These are phyloP conservation scores for Himalopsyche kuldschensis DNA, from an alignment of 2,888 invertebrate species.

Conservation along the genomic window DNA sequence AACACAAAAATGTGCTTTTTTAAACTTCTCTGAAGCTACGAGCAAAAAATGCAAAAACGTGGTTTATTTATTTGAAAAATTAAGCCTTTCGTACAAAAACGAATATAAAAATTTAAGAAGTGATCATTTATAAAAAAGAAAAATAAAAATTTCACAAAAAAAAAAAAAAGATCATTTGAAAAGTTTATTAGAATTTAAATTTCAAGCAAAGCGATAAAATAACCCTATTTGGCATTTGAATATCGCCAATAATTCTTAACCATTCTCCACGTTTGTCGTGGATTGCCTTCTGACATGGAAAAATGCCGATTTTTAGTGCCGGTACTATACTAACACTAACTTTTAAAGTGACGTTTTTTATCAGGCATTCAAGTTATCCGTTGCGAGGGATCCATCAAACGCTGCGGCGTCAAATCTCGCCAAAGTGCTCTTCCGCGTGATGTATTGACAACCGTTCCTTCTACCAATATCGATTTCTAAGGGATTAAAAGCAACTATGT, in stretches of 20 bases:
- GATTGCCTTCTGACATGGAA: background rate
- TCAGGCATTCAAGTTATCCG: background rate
- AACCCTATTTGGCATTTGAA: too few relatives aligned
- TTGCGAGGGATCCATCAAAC: background rate
- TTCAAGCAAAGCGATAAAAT: too few relatives aligned
- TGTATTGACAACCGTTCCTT: background rate
- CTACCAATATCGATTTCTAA: background rate
- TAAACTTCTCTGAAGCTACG: too few relatives aligned
- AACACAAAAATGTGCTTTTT: too few relatives aligned
- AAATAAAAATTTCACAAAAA: too few relatives aligned
- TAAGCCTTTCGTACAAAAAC: too few relatives aligned
- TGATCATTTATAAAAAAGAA: too few relatives aligned
- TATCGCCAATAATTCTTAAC: background rate
- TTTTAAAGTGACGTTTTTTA: background rate
- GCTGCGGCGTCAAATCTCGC: background rate
- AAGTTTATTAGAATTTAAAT: too few relatives aligned
- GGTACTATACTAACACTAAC: background rate
- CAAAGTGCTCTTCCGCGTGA: background rate
- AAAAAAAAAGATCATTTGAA: too few relatives aligned
- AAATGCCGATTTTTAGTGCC: background rate
- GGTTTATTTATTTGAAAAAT: too few relatives aligned
- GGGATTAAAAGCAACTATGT: background rate
- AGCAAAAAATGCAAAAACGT: too few relatives aligned
- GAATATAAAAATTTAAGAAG: too few relatives aligned
- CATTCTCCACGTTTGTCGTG: background rate